These are phyloP conservation scores for Lepus americanus DNA, from an alignment of 2,113 vertebrate species.

Conservation along the genomic window DNA sequence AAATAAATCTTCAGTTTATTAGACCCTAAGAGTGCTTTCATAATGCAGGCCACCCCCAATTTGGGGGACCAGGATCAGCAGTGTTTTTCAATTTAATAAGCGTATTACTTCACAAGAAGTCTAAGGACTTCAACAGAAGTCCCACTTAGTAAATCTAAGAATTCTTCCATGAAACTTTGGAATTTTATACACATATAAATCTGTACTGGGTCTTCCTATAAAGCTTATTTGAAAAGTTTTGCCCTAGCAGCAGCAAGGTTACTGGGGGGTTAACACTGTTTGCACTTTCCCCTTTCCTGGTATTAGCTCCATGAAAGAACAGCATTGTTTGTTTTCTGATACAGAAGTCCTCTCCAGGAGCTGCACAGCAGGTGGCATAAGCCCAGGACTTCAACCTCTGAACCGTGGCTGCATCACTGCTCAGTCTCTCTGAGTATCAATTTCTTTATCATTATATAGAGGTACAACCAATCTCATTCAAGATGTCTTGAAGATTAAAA, in stretches of 20 bases:
- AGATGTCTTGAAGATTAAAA: not conserved
- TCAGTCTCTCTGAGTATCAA: not conserved
- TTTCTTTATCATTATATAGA: not conserved
- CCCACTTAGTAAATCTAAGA: not conserved
- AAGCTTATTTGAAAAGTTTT: not conserved
- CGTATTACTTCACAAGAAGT: not conserved
- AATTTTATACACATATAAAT: not conserved
- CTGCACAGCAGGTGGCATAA: not conserved
- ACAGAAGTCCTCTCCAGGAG: not conserved
- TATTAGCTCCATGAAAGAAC: not conserved
- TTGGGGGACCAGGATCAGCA: not conserved
- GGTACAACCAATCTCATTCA: not conserved
- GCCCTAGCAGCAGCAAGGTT: not conserved
- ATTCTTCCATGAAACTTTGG: slow-evolving; percentile 1
- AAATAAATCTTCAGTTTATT: not conserved
- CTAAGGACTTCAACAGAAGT: not conserved
- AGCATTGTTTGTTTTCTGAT: not conserved
- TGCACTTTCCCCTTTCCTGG: not conserved
- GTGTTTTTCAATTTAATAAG: not conserved
- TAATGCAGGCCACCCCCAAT: not conserved
- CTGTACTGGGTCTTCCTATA: not conserved
- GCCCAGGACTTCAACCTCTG: not conserved
- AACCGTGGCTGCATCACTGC: not conserved
- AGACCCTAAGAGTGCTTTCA: not conserved
- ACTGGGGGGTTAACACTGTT: not conserved